Base-by-base conservation (phyloP, 2,113 vertebrate species). In the Cepphus grylle region DNA sequence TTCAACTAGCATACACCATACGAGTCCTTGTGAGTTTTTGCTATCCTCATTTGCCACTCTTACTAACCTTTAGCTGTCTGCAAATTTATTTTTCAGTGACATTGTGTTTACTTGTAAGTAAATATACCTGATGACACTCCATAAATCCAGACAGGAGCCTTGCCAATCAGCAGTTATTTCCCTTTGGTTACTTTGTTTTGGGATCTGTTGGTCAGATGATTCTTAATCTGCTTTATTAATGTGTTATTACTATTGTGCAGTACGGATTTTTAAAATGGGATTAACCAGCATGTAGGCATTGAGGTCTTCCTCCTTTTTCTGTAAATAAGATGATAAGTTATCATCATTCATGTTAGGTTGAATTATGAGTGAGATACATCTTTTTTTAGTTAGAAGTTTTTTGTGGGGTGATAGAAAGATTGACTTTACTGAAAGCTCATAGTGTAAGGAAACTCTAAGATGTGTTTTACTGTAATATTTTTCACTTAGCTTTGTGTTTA, bases 401-500 rank as follows among this genome's bases (percentile, higher is more conserved):
- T 56, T 92, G 63, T 92, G 74, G 20, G 50, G 19, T 86, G 78
- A 92, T 83, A 77, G 32, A 67, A 76, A 93, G 61, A 66, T 73
- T 5, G 3, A 52, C 78, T 94, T 98, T 92, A 72, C 81, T 93
- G 77, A 38, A 84, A 94, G 56, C 58, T 91, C 43, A 18, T 15
- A 82, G 40, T 78, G 8, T 91, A 89, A 74, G 49, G 38, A 55
- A 53, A 77, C 78, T 87, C 85, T 53, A 90, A 74, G 29, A 74
- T 95, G 26, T 84, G 36, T 67, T 95, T 94, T 93, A 66, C 82
- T 90, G 7, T 62, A 95, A 69, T 8, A 42, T 91, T 96, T 96
- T 97, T 96, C 63, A 91, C 34, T 96, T 94, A 25, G 52, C 47
- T 97, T 95, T 96, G 40, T 42, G 11, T 88, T 93, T 81, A 58